Conservation (phyloP, 2,888 invertebrate genomes). For the Leptogaster cylindrica region DNA sequence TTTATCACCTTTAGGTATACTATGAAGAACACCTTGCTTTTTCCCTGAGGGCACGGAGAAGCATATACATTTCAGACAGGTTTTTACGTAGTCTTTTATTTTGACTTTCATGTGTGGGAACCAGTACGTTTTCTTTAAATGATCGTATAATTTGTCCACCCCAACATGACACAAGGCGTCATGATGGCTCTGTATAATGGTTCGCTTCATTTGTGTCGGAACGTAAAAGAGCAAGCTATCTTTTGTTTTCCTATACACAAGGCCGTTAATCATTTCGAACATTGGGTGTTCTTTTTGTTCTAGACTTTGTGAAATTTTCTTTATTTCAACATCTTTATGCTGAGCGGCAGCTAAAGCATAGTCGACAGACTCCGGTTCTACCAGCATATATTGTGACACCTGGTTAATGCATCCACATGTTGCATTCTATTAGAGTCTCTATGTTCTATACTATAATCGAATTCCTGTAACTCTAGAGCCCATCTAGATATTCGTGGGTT, state of each 20-base stretch:
- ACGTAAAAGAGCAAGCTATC: conserved; percentile 32
- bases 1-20: conserved; percentile 49
- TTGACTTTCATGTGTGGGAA: neutral
- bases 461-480: conserved; percentile 48
- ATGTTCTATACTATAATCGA: conserved; percentile 47
- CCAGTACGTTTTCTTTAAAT: conserved; percentile 7
- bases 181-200: conserved; percentile 15
- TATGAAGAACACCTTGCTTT: conserved; percentile 50
- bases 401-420: conserved; percentile 52
- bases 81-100: neutral
- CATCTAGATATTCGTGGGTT: conserved; percentile 47
- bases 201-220: conserved; percentile 12
- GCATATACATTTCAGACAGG: neutral
- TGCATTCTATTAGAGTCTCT: conserved; percentile 48
- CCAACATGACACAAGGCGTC: conserved; percentile 1
- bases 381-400: conserved; percentile 23
- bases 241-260: conserved; percentile 19
- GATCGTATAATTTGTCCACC: conserved; percentile 5
- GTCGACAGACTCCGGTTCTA: conserved; percentile 14
- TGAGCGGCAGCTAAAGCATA: conserved; percentile 6
- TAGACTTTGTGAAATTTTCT: conserved; percentile 41
- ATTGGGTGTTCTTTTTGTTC: conserved; percentile 38
- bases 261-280: conserved; percentile 16
- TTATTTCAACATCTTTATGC: conserved; percentile 45
- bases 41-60: conserved; percentile 10